Conservation (phyloP, 2,888 invertebrate species). For the Melikaiella ostensackeni region DNA sequence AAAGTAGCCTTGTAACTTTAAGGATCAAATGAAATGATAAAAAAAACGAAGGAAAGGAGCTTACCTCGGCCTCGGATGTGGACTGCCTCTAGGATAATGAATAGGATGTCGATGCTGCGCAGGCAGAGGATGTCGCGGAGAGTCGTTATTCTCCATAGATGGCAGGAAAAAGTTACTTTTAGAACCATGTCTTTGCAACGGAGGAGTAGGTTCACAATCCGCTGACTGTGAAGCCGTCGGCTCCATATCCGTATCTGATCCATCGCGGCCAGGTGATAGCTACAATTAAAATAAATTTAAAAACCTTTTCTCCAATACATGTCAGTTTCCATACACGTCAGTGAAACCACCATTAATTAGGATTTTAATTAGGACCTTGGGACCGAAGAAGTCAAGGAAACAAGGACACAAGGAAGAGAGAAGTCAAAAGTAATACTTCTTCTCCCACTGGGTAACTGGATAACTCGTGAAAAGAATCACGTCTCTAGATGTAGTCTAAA, state of each 20-base stretch:
- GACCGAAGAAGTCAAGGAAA: background rate
- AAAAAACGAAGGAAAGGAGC: constrained; percentile 9
- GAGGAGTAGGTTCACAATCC: constrained; percentile 95
- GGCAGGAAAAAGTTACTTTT: constrained; percentile 93
- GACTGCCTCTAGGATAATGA: constrained; percentile 87
- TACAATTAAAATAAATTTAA: constrained; percentile 68
- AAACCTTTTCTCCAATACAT: background rate
- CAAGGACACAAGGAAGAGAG: constrained; percentile 14
- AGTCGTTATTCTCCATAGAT: constrained; percentile 79
- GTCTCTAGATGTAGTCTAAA: constrained; percentile 10
- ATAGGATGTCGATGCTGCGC: constrained; percentile 77
- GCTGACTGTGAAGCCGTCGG: constrained; percentile 94
- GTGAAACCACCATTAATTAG: background rate
- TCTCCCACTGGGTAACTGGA: constrained; percentile 43
- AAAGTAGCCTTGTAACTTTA: background rate
- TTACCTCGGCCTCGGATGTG: constrained; percentile 87
- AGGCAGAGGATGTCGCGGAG: constrained; percentile 75
- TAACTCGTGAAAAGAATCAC: background rate
- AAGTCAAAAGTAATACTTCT: constrained; percentile 48
- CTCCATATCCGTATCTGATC: constrained; percentile 90
- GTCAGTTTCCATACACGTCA: background rate
- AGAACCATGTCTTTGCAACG: constrained; percentile 90
- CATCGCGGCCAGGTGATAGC: constrained; percentile 91
- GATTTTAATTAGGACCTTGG: background rate
- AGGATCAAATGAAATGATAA: background rate